Evolutionary conservation across 2,113 vertebrate genomes (phyloP).

Genomic region (Columba livia): DNA sequence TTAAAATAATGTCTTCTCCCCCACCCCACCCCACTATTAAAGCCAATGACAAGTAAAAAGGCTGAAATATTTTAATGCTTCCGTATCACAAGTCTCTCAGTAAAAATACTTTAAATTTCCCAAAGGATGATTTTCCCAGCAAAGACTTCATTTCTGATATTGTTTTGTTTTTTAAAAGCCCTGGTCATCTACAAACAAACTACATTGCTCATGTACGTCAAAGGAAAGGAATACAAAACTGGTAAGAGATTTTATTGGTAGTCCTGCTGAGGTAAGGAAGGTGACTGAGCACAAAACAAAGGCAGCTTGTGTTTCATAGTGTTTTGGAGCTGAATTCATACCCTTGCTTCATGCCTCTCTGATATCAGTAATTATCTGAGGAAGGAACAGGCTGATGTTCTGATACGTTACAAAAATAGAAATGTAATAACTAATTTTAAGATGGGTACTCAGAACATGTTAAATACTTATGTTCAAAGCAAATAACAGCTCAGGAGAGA

Average conservation of each 20-base stretch:
- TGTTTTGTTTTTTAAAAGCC: neutral
- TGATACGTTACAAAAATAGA: neutral
- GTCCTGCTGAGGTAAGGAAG: neutral
- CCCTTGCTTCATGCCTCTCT: constrained; percentile 14
- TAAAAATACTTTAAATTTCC: neutral
- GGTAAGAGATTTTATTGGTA: neutral
- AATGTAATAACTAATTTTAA: constrained; percentile 1
- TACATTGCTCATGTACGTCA: neutral
- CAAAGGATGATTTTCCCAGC: neutral
- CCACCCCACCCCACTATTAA: neutral
- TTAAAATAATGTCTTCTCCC: neutral
- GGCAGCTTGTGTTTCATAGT: neutral
- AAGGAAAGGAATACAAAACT: neutral
- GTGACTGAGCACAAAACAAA: neutral
- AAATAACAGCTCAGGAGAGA: neutral
- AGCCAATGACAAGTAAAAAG: neutral
- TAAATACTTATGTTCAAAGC: neutral
- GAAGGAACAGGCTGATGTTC: constrained; percentile 8
- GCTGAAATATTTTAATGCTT: neutral
- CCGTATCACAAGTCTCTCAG: neutral
- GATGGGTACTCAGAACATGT: neutral
- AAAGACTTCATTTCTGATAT: neutral
- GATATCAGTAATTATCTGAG: neutral
- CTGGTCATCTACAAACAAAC: neutral
- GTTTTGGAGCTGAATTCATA: neutral